These are phyloP conservation scores for Andricus grossulariae DNA, from an alignment of 1,140 invertebrate genomes.

Conservation along the genomic window DNA sequence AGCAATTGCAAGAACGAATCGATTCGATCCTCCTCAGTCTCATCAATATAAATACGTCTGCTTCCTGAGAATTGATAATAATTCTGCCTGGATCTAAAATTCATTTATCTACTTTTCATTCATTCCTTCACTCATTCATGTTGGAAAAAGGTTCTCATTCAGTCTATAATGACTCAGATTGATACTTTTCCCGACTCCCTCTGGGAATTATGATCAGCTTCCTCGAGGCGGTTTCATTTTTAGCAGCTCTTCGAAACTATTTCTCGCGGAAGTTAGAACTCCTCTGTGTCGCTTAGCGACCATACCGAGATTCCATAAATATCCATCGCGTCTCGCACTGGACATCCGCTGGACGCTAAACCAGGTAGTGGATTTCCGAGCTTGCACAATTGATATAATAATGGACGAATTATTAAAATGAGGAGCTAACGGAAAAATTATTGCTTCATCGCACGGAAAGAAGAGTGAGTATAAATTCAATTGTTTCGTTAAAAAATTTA, in stretches of 20 bases:
- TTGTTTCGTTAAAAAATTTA: neutral
- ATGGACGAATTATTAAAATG: neutral
- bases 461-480: neutral
- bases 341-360: conserved; percentile 25
- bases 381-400: conserved; percentile 13
- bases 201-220: neutral
- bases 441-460: neutral
- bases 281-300: conserved; percentile 21
- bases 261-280: conserved; percentile 21
- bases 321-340: neutral
- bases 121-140: conserved; percentile 24
- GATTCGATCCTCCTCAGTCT: neutral
- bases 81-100: conserved; percentile 14
- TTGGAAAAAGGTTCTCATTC: neutral
- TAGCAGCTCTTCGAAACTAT: conserved; percentile 25
- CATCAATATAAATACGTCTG: conserved; percentile 14
- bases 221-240: conserved; percentile 8
- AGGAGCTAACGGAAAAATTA: conserved; percentile 1
- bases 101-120: conserved; percentile 22
- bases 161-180: neutral
- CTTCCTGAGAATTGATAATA: conserved; percentile 9
- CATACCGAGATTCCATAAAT: conserved; percentile 21
- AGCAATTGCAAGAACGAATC: conserved; percentile 8
- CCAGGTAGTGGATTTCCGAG: conserved; percentile 7
- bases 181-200: conserved; percentile 1